Conservation (phyloP, 2,888 invertebrate genomes). For the Ptychoptera albimana region DNA sequence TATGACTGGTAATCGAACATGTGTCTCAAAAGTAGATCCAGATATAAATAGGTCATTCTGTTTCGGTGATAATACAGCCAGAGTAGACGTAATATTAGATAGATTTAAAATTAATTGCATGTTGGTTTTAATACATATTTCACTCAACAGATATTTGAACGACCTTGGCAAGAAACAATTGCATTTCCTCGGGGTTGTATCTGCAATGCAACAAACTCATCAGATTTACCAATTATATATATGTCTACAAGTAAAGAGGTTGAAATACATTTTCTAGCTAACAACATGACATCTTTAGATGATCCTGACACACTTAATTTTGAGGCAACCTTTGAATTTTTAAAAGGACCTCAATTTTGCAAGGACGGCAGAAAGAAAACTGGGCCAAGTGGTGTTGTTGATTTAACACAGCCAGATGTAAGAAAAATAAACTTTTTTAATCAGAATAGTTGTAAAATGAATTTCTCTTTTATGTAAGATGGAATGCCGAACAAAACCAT, state of each 20-base stretch:
- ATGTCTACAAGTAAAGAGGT: conserved; percentile 60
- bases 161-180: conserved; percentile 55
- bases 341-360: conserved; percentile 53
- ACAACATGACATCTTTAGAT: conserved; percentile 69
- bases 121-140: conserved; percentile 1
- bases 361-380: conserved; percentile 49
- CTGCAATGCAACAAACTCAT: conserved; percentile 43
- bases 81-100: conserved; percentile 34
- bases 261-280: conserved; percentile 66
- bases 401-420: conserved; percentile 36
- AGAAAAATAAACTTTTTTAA: conserved; percentile 10
- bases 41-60: conserved; percentile 56
- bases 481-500: conserved; percentile 63
- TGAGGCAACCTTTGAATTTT: conserved; percentile 70
- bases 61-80: conserved; percentile 50
- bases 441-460: background rate
- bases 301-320: conserved; percentile 74
- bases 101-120: background rate
- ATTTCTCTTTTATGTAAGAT: conserved; percentile 35
- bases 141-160: conserved; percentile 43
- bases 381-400: conserved; percentile 64
- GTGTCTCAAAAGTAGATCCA: conserved; percentile 31
- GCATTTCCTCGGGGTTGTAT: conserved; percentile 64
- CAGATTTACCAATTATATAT: conserved; percentile 51
- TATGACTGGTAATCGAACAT: conserved; percentile 39